Percentiles rank a stretch among this genome's conserved stretches.
Conservation (phyloP, 1,140 invertebrate genomes). For the Calycopis cecrops region DNA sequence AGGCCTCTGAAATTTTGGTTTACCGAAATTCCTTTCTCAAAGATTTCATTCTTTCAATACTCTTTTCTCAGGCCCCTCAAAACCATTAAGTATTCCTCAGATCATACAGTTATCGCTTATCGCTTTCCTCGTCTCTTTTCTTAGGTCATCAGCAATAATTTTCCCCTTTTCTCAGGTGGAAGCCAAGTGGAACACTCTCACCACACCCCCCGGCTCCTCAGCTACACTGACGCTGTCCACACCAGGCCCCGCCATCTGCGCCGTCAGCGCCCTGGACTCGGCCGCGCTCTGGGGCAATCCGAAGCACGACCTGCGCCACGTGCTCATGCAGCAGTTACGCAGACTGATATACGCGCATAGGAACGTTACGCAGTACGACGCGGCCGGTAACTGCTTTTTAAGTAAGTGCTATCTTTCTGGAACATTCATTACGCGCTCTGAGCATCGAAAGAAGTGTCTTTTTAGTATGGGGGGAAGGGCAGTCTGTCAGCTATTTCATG, state of each 20-base stretch:
- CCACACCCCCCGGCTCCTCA: slow-evolving; percentile 38
- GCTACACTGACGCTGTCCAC: slow-evolving; percentile 42
- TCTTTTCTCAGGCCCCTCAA: too few relatives aligned
- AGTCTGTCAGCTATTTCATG: too few relatives aligned
- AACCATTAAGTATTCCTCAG: too few relatives aligned
- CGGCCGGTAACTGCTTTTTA: slow-evolving; percentile 46
- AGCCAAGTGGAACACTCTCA: slow-evolving; percentile 38
- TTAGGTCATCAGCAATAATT: not conserved
- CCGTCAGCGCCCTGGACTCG: slow-evolving; percentile 45
- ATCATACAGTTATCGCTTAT: too few relatives aligned
- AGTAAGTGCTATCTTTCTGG: slow-evolving; percentile 36
- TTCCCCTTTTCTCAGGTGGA: slow-evolving; percentile 36
- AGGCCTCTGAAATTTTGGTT: too few relatives aligned
- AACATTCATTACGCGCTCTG: too few relatives aligned
- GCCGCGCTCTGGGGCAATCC: slow-evolving; percentile 43
- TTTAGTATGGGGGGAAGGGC: too few relatives aligned
- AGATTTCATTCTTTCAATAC: too few relatives aligned
- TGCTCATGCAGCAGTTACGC: slow-evolving; percentile 34
- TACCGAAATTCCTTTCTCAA: too few relatives aligned
- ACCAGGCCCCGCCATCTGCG: slow-evolving; percentile 53
- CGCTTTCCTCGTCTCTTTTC: slow-evolving; percentile 1
- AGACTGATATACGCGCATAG: slow-evolving; percentile 43
- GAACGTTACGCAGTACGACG: slow-evolving; percentile 54
- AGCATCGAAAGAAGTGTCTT: too few relatives aligned
- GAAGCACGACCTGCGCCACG: slow-evolving; percentile 25